Percentiles rank a stretch among this genome's conserved stretches.
Conservation (phyloP, 2,113 vertebrate species). For the Cepphus grylle region DNA sequence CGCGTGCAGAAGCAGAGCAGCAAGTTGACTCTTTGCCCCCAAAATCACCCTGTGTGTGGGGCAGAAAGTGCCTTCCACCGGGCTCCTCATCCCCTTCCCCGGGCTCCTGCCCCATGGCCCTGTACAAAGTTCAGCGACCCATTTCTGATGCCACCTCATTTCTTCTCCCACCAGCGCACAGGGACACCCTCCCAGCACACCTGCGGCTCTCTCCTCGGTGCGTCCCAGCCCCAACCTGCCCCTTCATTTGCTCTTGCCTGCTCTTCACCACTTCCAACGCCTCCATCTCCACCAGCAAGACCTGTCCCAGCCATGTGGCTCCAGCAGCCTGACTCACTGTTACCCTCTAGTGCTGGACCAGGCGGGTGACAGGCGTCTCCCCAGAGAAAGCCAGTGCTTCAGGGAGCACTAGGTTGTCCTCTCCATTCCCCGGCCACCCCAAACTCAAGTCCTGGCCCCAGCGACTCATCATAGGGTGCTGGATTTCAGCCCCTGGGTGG, state of each 20-base stretch:
- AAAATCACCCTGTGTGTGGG: not conserved
- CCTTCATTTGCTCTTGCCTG: not conserved
- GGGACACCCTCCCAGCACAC: not conserved
- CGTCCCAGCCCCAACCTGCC: not conserved
- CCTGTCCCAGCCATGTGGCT: not conserved
- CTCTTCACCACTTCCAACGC: not conserved
- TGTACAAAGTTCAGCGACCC: rapidly evolving
- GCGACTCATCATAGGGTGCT: rapidly evolving
- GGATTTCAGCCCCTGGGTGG: not conserved
- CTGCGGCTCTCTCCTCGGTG: not conserved
- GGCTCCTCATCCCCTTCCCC: not conserved
- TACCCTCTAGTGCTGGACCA: slow-evolving; percentile 49
- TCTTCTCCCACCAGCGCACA: not conserved
- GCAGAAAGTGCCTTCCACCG: not conserved
- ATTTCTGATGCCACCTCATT: not conserved
- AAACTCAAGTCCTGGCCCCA: not conserved
- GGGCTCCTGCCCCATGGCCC: rapidly evolving
- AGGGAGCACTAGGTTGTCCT: not conserved
- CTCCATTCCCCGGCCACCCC: not conserved
- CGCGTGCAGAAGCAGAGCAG: not conserved
- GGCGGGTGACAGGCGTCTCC: not conserved
- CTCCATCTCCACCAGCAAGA: not conserved
- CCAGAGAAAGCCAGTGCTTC: rapidly evolving
- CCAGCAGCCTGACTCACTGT: slow-evolving; percentile 32
- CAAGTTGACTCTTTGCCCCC: not conserved